Evolutionary conservation across 2,888 invertebrate genomes (phyloP).

Genomic region (Gryllus longicercus): DNA sequence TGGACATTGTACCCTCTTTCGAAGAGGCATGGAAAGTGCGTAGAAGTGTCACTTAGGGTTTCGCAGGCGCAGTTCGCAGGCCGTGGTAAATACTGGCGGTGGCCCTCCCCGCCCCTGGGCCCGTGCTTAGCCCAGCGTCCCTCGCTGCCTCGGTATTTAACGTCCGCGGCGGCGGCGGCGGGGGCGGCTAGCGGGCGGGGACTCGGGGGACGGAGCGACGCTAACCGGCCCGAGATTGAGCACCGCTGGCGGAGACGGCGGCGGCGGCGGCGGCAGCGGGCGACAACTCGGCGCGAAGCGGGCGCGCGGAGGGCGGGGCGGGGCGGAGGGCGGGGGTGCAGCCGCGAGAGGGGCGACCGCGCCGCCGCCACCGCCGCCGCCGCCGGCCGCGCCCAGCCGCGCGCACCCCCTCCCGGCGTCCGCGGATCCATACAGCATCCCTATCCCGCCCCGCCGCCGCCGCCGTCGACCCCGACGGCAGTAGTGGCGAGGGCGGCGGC

Average conservation of each 20-base stretch:
- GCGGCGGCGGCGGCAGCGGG: conserved; percentile 20
- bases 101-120: no score
- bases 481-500: conserved; percentile 26
- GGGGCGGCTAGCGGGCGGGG: no score
- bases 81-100: no score
- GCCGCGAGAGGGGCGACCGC: not conserved
- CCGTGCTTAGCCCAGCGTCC: no score
- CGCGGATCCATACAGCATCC: conserved; percentile 35
- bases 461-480: conserved; percentile 3
- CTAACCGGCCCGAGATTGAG: conserved; percentile 1
- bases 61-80: no score
- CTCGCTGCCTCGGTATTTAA: no score
- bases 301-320: conserved; percentile 19
- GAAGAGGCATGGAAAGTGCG: no score
- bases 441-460: conserved; percentile 24
- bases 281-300: conserved; percentile 38
- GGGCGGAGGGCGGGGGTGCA: not conserved
- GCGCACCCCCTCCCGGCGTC: conserved; percentile 21
- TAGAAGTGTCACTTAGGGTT: no score
- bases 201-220: not conserved
- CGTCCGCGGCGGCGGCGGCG: no score
- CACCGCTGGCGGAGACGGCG: not conserved
- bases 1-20: no score
- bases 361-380: conserved; percentile 22
- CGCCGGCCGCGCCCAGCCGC: conserved; percentile 27